A percentile compares a stretch with the other conserved stretches of the same genome.
These are phyloP conservation scores for Sebastes dallii DNA, from an alignment of 2,797 vertebrate species.

Conservation along the genomic window DNA sequence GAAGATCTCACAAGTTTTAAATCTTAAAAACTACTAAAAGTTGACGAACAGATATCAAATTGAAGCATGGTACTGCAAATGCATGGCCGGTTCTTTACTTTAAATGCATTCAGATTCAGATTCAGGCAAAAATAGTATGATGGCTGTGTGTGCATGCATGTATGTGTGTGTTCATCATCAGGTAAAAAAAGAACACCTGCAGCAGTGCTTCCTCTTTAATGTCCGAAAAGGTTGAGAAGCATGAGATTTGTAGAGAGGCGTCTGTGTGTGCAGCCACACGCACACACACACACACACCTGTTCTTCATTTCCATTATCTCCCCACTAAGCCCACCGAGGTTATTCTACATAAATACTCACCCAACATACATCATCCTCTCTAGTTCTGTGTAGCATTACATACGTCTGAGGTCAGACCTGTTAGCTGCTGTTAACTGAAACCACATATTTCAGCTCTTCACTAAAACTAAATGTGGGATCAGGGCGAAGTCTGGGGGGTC, in stretches of 20 bases:
- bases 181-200: conserved; percentile 41
- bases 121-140: background rate
- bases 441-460: conserved; percentile 7
- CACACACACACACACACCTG: conserved; percentile 48
- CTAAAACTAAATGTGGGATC: conserved; percentile 5
- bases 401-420: background rate
- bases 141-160: background rate
- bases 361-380: conserved; percentile 41
- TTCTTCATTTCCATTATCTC: conserved; percentile 56
- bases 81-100: background rate
- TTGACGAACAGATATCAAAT: background rate
- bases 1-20: background rate
- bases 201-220: conserved; percentile 48
- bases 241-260: conserved; percentile 14
- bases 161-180: conserved; percentile 3
- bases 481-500: background rate
- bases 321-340: conserved; percentile 30
- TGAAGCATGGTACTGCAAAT: background rate
- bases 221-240: conserved; percentile 25
- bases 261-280: background rate
- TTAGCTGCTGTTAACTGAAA: conserved; percentile 23
- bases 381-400: conserved; percentile 25
- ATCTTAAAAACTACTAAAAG: background rate
- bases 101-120: background rate
- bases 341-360: conserved; percentile 37